These are phyloP conservation scores for Nylanderia fulva DNA, from an alignment of 1,140 invertebrate species.

Conservation along the genomic window DNA sequence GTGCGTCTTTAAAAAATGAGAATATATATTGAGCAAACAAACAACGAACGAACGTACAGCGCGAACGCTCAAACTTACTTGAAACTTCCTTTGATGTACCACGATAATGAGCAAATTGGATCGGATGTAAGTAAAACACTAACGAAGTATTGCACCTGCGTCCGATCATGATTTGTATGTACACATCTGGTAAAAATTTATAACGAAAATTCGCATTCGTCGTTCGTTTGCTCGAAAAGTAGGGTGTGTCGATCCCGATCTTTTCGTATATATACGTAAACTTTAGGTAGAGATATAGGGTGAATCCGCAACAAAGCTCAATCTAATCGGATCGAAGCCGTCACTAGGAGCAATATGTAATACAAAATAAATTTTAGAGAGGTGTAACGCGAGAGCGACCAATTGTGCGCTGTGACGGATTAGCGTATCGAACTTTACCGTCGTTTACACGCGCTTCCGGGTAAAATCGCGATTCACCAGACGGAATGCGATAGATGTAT, in stretches of 20 bases:
- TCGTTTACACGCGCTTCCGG: not conserved
- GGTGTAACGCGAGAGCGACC: conserved; percentile 1
- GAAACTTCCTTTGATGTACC: not conserved
- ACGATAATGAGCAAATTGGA: not conserved
- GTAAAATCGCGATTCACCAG: conserved; percentile 17
- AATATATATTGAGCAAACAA: conserved; percentile 18
- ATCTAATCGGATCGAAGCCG: conserved; percentile 11
- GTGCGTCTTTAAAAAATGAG: conserved; percentile 42
- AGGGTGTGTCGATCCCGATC: not conserved
- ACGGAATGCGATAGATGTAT: conserved; percentile 8
- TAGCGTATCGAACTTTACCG: too few relatives aligned
- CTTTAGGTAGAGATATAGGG: conserved; percentile 17
- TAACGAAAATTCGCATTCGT: not conserved
- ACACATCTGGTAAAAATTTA: not conserved
- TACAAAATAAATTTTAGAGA: conserved; percentile 25
- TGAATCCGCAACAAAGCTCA: conserved; percentile 42
- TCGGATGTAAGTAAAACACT: not conserved
- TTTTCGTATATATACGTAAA: conserved; percentile 11
- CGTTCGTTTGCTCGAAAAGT: conserved; percentile 12
- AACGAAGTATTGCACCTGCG: not conserved
- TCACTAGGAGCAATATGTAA: conserved; percentile 46
- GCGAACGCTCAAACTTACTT: not conserved
- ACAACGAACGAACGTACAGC: not conserved
- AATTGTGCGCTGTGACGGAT: conserved; percentile 2
- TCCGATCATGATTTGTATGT: not conserved